These are phyloP conservation scores for Parnassius apollo DNA, from an alignment of 2,888 invertebrate genomes.

Conservation along the genomic window DNA sequence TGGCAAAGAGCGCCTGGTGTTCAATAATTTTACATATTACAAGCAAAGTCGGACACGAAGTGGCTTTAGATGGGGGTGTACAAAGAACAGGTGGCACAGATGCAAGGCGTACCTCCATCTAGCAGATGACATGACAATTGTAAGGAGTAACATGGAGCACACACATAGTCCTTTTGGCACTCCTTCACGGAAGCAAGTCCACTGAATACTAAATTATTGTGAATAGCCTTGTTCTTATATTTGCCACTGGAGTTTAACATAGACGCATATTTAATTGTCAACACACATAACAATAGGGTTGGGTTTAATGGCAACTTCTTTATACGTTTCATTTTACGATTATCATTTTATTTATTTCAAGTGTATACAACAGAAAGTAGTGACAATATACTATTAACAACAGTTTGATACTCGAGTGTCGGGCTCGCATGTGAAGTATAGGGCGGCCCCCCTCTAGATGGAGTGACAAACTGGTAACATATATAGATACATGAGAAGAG, in stretches of 20 bases:
- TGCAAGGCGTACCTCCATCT: slow-evolving; percentile 71
- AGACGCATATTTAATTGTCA: too few relatives aligned
- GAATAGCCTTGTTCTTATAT: neutral
- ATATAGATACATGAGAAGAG: too few relatives aligned
- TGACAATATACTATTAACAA: too few relatives aligned
- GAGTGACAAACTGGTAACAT: too few relatives aligned
- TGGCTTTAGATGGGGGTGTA: slow-evolving; percentile 75
- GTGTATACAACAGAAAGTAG: too few relatives aligned
- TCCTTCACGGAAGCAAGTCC: slow-evolving; percentile 29
- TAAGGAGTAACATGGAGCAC: slow-evolving; percentile 68
- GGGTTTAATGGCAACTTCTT: too few relatives aligned
- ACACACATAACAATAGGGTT: too few relatives aligned
- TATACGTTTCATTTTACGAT: too few relatives aligned
- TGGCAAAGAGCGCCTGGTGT: slow-evolving; percentile 68
- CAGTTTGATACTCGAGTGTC: too few relatives aligned
- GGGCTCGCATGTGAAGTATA: too few relatives aligned
- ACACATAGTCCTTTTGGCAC: slow-evolving; percentile 61
- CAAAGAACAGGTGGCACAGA: slow-evolving; percentile 72
- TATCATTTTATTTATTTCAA: too few relatives aligned
- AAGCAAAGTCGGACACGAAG: slow-evolving; percentile 65
- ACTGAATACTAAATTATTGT: neutral
- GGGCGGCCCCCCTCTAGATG: too few relatives aligned
- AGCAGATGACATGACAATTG: slow-evolving; percentile 68
- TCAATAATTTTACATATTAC: slow-evolving; percentile 69
- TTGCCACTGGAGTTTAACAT: neutral